These are phyloP conservation scores for Proteles cristata DNA, from an alignment of 2,113 vertebrate species.

Conservation along the genomic window DNA sequence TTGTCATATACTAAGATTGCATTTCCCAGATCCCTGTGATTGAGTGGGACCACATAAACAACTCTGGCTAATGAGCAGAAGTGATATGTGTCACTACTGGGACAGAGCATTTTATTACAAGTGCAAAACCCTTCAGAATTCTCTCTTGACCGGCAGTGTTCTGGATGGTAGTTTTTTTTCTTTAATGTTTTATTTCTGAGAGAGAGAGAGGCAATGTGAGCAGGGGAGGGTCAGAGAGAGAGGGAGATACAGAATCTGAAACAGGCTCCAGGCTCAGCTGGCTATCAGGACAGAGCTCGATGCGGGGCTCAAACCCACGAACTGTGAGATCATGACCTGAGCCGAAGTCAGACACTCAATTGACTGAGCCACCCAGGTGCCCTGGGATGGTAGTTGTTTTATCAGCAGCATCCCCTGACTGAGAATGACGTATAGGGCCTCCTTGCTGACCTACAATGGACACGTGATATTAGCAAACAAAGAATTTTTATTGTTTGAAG, in stretches of 20 bases:
- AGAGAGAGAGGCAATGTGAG: too few relatives aligned
- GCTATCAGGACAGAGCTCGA: too few relatives aligned
- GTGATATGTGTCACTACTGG: not conserved
- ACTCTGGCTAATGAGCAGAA: not conserved
- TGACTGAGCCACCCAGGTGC: too few relatives aligned
- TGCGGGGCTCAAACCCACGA: too few relatives aligned
- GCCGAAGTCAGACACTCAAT: too few relatives aligned
- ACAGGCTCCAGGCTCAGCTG: too few relatives aligned
- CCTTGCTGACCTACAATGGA: not conserved
- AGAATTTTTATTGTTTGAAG: not conserved
- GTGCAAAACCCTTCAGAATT: not conserved
- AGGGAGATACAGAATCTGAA: too few relatives aligned
- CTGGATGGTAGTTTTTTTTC: not conserved
- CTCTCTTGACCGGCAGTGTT: not conserved
- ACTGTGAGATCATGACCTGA: too few relatives aligned
- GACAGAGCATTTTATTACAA: not conserved
- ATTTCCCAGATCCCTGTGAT: not conserved
- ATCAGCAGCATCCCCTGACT: not conserved
- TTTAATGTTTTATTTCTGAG: too few relatives aligned
- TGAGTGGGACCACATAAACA: not conserved
- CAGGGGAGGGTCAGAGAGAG: too few relatives aligned
- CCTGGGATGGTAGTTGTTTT: not conserved
- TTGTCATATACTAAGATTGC: not conserved
- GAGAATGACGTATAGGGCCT: not conserved
- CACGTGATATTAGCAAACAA: not conserved